Base-by-base conservation (phyloP, 1,140 invertebrate species). In the Zaprionus vittiger region DNA sequence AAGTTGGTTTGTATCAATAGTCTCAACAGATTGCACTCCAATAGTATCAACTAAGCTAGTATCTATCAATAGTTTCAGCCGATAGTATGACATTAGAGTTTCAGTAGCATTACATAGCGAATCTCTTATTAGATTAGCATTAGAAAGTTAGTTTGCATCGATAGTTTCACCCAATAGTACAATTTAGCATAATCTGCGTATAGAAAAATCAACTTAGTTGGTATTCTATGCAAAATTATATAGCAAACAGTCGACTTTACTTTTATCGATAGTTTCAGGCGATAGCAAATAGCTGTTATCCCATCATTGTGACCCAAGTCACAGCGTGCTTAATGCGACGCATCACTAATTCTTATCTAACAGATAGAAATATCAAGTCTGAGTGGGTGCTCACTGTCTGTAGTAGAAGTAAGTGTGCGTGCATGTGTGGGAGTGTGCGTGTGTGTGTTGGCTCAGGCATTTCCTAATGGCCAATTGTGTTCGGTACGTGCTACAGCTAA, bases 391-490 rank as follows among this genome's bases (percentile, higher is more conserved):
- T 47, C 61, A 20, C 22, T 52, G 28, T 28, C 14, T 17, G 15
- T 67, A 54, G 28, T 59, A 9, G 24, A 6, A n/a, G 41, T 44
- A n/a, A 49, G 28, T 57, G 28, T n/a, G 1, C 12, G 9, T 56
- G 14, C 38, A 11, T 41, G 20, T 49, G 17, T 61, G n/a, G 4
- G 22, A 17, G 5, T 34, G 41, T 15, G 4, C 26, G 44, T 60
- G 44, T 71, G 41, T 59, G 17, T 62, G 63, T 67, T 67, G 24
- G 63, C 22, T 62, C 56, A 77, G 74, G 70, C 74, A 73, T 77
- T 76, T 77, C 62, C 14, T 77, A 77, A 77, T 77, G 74, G 70
- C 74, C 74, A 77, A 77, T 77, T 77, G 74, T 77, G 62, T 77
- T 66, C 47, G 56, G 70, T 77, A 77, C 74, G 74, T 77, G 74